phyloP scores from a whole-genome alignment of 2,888 invertebrate species.

The Crossocerus cetratus region DNA sequence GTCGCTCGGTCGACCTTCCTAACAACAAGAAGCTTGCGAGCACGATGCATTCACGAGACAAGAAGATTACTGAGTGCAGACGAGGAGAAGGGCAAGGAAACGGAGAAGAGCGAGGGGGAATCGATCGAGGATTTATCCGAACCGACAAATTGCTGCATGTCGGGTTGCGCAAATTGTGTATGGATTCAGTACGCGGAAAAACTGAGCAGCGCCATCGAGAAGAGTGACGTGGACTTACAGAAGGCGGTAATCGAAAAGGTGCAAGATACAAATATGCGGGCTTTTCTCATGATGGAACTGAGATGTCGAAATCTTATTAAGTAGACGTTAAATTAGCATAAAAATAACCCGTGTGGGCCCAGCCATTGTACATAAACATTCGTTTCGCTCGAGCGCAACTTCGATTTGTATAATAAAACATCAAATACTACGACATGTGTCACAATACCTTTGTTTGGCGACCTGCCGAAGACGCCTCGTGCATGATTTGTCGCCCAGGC shows the following conservation, averaged over 20 bases:
- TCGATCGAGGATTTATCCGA: conserved; percentile 80
- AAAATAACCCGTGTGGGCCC: too few species aligned
- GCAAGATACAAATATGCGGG: conserved; percentile 88
- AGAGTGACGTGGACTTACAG: conserved; percentile 84
- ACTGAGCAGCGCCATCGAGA: conserved; percentile 81
- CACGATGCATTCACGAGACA: conserved; percentile 15
- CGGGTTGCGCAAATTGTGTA: conserved; percentile 95
- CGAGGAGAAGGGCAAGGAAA: conserved; percentile 13
- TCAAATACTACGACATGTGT: conserved; percentile 1
- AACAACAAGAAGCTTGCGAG: not conserved
- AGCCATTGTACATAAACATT: conserved; percentile 21
- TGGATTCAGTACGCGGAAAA: conserved; percentile 94
- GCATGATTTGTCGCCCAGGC: too few species aligned
- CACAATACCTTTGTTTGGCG: too few species aligned
- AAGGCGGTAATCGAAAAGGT: conserved; percentile 86
- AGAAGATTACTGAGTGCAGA: conserved; percentile 21
- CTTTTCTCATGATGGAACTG: conserved; percentile 89
- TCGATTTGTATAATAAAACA: conserved; percentile 32
- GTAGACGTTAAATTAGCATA: conserved; percentile 17
- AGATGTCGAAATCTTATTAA: conserved; percentile 72
- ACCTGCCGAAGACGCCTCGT: too few species aligned
- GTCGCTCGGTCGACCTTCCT: conserved; percentile 9
- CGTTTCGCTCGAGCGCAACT: too few species aligned
- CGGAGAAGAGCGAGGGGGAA: not conserved
- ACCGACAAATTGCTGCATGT: conserved; percentile 93